Conservation (phyloP, 1,140 invertebrate species). For the Temnothorax longispinosus region DNA sequence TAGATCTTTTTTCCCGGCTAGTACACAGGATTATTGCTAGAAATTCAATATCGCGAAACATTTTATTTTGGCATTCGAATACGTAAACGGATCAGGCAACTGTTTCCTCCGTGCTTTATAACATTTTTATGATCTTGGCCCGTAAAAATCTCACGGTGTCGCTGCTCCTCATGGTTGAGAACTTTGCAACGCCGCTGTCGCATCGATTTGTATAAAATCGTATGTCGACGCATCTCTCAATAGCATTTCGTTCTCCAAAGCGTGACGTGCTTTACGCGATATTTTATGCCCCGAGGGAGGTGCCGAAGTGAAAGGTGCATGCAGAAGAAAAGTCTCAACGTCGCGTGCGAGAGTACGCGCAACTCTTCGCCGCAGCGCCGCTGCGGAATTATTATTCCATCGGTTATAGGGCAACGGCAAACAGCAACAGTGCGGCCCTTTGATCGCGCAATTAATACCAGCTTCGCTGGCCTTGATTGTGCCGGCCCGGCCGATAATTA, state of each 20-base stretch:
- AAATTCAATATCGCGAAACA: conserved; percentile 35
- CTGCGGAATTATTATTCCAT: neutral
- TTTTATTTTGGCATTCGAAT: conserved; percentile 29
- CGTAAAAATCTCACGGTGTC: conserved; percentile 40
- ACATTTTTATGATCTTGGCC: conserved; percentile 41
- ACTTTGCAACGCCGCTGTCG: neutral
- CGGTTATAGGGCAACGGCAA: neutral
- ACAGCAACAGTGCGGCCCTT: conserved; percentile 42
- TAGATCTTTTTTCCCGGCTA: neutral
- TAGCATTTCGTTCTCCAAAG: neutral
- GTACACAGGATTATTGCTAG: neutral
- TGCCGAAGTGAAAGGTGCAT: neutral
- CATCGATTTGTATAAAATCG: conserved; percentile 54
- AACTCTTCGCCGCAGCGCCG: neutral
- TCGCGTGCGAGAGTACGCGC: too few relatives aligned
- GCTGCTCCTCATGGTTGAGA: neutral
- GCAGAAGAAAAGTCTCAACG: conserved; percentile 5
- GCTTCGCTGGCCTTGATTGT: conserved; percentile 31
- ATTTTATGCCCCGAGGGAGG: conserved; percentile 31
- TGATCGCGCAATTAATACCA: conserved; percentile 72
- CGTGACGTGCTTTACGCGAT: neutral
- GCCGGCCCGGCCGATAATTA: conserved; percentile 53
- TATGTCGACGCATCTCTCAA: conserved; percentile 33
- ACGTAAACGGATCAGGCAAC: conserved; percentile 36
- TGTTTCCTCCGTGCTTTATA: conserved; percentile 27